Evolutionary conservation across 92 coral and sea anemone species (phyloP), one percentile per base, ranked within the genome.

Genomic region (Zoanthus sociatus): DNA sequence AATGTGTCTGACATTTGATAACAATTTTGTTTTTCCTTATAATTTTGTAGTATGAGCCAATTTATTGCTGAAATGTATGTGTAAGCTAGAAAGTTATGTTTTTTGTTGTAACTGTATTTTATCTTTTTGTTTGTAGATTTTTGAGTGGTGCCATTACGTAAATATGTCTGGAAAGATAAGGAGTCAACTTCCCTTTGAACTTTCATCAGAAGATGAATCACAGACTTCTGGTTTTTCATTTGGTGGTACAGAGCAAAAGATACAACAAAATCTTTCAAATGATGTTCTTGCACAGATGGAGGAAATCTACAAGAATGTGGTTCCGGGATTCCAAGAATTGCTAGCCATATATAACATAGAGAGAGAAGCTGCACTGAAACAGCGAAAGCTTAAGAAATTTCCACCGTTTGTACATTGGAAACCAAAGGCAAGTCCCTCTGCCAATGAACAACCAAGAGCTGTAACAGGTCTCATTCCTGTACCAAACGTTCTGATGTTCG

Each of bases 381-480:
- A 74, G 13, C 42, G 31, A 45, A 74, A 45, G 58, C 42, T 74
- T 37, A 74, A 74, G 58, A 74, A 74, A 45, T 45, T 74, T 47
- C 58, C 78, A n/a, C n/a, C 46, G 14, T 45, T 11, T 74, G 78
- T 18, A 53, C 8, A 53, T 53, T 46, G 78, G 33, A 74, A 47
- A 14, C 56, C 37, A 74, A 14, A 48, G 78, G 37, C 33, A 74
- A 45, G 60, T 74, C 50, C 78, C 47, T 37, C 58, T 45, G 30
- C 58, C 7, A 74, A 74, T 37, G 69, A 63, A 63, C 0, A 14
- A 63, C 69, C 69, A 63, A 15, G 21, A 63, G 21, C 69, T 63
- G 69, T 18, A 0, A 14, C 16, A 21, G 69, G 30, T 14, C 7
- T 18, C 21, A 14, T 63, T 63, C 26, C 69, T 14, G 69, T 26